Percentiles rank a stretch among this genome's conserved stretches.
Conservation (phyloP, 2,888 invertebrate species). For the Chrysotoxum bicinctum region DNA sequence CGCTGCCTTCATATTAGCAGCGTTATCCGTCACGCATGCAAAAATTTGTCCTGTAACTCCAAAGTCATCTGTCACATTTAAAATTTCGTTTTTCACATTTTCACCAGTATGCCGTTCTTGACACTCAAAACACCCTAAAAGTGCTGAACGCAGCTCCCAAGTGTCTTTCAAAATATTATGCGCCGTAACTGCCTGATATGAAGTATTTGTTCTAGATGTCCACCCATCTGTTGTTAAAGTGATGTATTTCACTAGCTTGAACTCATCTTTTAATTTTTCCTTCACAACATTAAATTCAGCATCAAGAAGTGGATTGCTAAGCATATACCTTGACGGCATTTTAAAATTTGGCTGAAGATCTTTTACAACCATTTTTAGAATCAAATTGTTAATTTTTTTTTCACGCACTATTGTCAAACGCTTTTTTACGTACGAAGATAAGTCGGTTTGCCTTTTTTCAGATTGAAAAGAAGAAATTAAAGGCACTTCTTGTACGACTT, state of each 20-base stretch:
- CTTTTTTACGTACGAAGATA: no score
- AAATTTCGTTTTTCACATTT: constrained; percentile 1
- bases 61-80: not conserved
- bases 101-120: not conserved
- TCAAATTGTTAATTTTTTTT: no score
- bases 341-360: no score
- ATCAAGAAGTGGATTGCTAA: no score
- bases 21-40: constrained; percentile 6
- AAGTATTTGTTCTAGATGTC: constrained; percentile 26
- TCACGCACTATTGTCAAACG: no score
- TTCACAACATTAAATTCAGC: no score
- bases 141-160: constrained; percentile 20
- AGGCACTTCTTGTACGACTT: no score
- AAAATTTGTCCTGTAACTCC: not conserved
- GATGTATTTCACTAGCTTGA: not conserved
- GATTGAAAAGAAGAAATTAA: no score
- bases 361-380: no score
- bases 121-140: constrained; percentile 26
- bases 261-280: no score
- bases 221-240: constrained; percentile 28
- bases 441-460: no score
- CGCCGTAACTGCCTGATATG: constrained; percentile 2
- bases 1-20: constrained; percentile 6
- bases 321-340: no score
- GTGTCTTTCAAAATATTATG: constrained; percentile 3